Conservation (phyloP, 2,113 vertebrate species). For the Eudyptes chrysolophus region DNA sequence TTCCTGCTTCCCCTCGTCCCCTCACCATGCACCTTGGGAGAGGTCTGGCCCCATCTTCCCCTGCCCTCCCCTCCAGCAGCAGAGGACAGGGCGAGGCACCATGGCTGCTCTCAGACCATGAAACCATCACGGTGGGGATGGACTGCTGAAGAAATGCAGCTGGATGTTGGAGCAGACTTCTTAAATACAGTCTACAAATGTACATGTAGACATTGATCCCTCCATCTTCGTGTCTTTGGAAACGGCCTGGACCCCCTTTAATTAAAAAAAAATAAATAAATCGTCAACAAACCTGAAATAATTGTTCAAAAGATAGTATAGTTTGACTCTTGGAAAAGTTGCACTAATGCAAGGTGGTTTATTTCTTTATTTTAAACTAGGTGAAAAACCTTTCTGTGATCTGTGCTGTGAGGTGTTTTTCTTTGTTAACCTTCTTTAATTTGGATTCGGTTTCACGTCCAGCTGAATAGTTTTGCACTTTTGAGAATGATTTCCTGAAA, state of each 20-base stretch:
- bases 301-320: neutral
- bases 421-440: neutral
- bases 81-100: fast-evolving
- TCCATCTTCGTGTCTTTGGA: neutral
- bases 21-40: fast-evolving
- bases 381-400: neutral
- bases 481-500: neutral
- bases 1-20: neutral
- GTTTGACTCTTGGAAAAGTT: no score
- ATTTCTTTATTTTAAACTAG: neutral
- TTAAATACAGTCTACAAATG: neutral
- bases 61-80: neutral
- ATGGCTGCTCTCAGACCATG: fast-evolving
- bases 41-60: fast-evolving
- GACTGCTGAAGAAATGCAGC: neutral
- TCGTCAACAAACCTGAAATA: neutral
- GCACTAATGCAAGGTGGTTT: neutral
- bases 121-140: fast-evolving
- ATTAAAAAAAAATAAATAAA: neutral
- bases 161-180: neutral
- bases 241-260: neutral
- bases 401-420: neutral
- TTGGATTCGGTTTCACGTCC: neutral
- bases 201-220: no score
- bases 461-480: neutral